phyloP scores from a whole-genome alignment of 1,140 invertebrate genomes.

The Pristionchus pacificus region DNA sequence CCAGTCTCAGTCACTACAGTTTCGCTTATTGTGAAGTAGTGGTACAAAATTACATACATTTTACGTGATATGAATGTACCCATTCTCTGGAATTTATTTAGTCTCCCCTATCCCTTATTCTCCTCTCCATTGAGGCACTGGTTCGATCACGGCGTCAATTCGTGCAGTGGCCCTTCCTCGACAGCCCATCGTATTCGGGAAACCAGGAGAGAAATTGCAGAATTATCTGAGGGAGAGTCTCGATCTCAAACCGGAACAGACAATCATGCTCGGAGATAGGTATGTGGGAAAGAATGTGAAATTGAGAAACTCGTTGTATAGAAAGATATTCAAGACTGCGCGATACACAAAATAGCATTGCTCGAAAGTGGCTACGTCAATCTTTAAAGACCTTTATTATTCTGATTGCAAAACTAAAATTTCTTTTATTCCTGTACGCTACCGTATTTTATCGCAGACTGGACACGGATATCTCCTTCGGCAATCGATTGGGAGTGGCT shows the following conservation, averaged over 20 bases:
- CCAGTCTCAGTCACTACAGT: background rate
- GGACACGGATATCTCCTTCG: conserved; percentile 83
- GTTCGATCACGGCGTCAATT: conserved; percentile 58
- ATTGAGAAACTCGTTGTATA: no score
- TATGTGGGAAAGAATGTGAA: background rate
- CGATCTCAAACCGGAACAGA: conserved; percentile 70
- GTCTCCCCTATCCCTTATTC: background rate
- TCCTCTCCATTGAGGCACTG: conserved; percentile 52
- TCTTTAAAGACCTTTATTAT: no score
- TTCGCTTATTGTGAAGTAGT: background rate
- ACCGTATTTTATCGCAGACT: conserved; percentile 55
- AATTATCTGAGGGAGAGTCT: conserved; percentile 56
- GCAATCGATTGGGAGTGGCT: conserved; percentile 69
- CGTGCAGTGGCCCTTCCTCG: conserved; percentile 72
- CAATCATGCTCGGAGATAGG: conserved; percentile 88
- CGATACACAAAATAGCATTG: no score
- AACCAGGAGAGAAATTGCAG: conserved; percentile 69
- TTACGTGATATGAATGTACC: background rate
- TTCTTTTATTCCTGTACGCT: no score
- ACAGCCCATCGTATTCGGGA: conserved; percentile 78
- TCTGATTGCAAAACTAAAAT: no score
- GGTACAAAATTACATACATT: background rate
- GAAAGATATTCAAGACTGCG: no score
- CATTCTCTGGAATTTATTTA: background rate
- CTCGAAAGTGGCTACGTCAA: no score